Percentiles rank a stretch among this genome's conserved stretches.
These are phyloP conservation scores for Drosophila bocki DNA, from an alignment of 1,140 invertebrate genomes.

Conservation along the genomic window DNA sequence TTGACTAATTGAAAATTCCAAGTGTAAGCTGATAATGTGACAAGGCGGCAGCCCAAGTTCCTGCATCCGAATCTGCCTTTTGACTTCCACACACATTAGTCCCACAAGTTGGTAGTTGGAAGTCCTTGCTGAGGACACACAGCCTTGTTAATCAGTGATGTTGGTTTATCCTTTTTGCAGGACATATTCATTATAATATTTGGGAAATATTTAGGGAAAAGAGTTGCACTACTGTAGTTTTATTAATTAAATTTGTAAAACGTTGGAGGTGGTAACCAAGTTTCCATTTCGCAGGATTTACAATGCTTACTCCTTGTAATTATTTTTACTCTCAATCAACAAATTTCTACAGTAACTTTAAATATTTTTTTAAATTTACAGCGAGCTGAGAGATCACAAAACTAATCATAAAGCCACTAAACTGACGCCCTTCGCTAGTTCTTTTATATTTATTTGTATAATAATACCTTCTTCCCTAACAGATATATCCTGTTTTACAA, in stretches of 20 bases:
- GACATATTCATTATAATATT: neutral
- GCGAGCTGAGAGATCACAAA: too few relatives aligned
- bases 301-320: too few relatives aligned
- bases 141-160: conserved; percentile 8
- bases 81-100: conserved; percentile 42
- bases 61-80: conserved; percentile 16
- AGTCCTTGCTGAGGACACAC: neutral
- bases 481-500: neutral
- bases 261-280: too few relatives aligned
- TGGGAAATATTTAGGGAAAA: neutral
- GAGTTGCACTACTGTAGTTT: neutral
- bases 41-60: conserved; percentile 52
- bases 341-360: neutral
- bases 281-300: too few relatives aligned
- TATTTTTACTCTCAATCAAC: too few relatives aligned
- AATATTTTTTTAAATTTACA: neutral
- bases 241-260: neutral
- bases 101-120: conserved; percentile 12
- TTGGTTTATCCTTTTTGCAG: neutral
- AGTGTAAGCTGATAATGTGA: conserved; percentile 71
- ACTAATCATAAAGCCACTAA: too few relatives aligned
- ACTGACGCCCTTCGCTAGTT: neutral
- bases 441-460: neutral
- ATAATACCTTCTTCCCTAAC: neutral
- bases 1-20: conserved; percentile 79